phyloP scores from a whole-genome alignment of 2,797 vertebrate genomes.

The Cetoscarus ocellatus region DNA sequence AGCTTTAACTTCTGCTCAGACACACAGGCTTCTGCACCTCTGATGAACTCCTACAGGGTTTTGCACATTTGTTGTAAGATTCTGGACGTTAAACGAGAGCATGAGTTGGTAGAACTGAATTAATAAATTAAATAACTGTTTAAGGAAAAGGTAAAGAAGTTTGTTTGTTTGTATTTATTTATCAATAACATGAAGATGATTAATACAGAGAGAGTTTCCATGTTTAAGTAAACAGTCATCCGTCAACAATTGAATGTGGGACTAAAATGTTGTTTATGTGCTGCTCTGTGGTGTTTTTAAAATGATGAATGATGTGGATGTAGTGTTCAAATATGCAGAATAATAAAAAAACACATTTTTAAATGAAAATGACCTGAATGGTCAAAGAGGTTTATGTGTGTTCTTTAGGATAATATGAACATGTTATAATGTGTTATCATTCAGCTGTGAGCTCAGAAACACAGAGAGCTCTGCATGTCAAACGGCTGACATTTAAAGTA shows the following conservation, averaged over 20 bases:
- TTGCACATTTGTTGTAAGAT: no score
- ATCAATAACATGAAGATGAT: no score
- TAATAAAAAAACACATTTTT: conserved; percentile 4
- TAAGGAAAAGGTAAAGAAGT: no score
- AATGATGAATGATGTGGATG: not conserved
- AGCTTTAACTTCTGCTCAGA: no score
- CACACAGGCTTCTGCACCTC: no score
- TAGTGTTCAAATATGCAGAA: not conserved
- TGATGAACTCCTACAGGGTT: not conserved
- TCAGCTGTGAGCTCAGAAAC: not conserved
- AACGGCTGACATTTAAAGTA: not conserved
- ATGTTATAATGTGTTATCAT: no score
- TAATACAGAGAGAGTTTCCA: not conserved
- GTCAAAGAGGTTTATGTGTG: not conserved
- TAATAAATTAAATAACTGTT: no score
- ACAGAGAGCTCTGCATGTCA: not conserved
- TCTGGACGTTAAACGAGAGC: not conserved
- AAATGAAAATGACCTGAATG: not conserved
- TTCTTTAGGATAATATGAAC: no score
- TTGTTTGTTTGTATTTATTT: no score
- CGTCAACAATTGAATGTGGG: not conserved
- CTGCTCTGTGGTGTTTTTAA: not conserved
- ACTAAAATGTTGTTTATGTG: not conserved
- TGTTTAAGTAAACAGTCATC: no score
- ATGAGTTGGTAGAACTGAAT: no score